These are phyloP conservation scores for Brachycybe producta DNA, from an alignment of 2,888 invertebrate genomes.

Conservation along the genomic window DNA sequence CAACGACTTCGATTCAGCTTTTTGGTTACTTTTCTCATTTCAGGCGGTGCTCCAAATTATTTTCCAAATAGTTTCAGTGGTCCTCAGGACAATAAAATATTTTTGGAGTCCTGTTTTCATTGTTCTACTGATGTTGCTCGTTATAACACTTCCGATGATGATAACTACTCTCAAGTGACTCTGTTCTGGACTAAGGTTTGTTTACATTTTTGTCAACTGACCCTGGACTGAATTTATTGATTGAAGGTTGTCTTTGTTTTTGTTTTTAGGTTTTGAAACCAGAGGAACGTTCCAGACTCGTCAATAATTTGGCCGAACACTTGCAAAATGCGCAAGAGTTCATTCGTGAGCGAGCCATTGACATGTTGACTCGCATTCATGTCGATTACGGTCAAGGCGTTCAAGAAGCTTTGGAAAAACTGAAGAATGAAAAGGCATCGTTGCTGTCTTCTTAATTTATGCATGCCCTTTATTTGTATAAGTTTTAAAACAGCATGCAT, in stretches of 20 bases:
- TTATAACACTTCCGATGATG: conserved; percentile 69
- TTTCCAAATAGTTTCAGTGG: conserved; percentile 93
- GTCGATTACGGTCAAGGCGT: conserved; percentile 50
- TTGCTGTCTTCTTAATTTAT: too few relatives aligned
- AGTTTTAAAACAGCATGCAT: too few relatives aligned
- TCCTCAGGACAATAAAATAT: conserved; percentile 50
- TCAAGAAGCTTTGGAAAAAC: conserved; percentile 10
- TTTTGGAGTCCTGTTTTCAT: conserved; percentile 46
- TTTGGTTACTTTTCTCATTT: not conserved
- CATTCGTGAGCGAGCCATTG: conserved; percentile 62
- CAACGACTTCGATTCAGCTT: not conserved
- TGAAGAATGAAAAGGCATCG: conserved; percentile 14
- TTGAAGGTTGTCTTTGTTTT: not conserved
- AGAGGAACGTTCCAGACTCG: conserved; percentile 55
- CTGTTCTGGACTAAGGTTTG: conserved; percentile 52
- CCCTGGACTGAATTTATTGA: not conserved
- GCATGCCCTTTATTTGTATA: too few relatives aligned
- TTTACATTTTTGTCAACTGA: not conserved
- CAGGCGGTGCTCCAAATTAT: conserved; percentile 73
- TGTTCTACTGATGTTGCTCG: conserved; percentile 60
- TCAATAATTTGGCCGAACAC: conserved; percentile 65
- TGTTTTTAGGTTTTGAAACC: conserved; percentile 51
- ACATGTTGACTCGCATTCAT: conserved; percentile 68
- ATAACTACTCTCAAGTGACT: conserved; percentile 74
- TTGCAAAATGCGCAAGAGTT: conserved; percentile 66